phyloP scores from a whole-genome alignment of 1,140 invertebrate genomes.

The Drosophila yakuba region DNA sequence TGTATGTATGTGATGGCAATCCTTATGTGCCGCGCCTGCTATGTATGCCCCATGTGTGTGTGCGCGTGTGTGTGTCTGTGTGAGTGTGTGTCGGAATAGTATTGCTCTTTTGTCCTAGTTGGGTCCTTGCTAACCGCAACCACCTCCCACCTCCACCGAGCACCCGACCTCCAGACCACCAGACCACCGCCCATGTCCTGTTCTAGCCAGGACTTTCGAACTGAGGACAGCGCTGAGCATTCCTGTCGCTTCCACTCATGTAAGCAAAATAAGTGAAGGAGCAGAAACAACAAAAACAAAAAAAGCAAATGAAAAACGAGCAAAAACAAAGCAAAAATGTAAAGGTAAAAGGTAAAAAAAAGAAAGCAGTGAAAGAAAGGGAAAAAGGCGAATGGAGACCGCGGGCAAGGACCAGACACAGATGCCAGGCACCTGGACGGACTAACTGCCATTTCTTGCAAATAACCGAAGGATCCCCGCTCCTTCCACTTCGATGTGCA shows the following conservation, averaged over 20 bases:
- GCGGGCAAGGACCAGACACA: slow-evolving; percentile 41
- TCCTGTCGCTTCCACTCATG: slow-evolving; percentile 73
- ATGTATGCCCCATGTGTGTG: slow-evolving; percentile 20
- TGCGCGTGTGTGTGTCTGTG: slow-evolving; percentile 16
- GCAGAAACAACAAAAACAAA: slow-evolving; percentile 40
- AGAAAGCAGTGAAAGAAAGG: not conserved
- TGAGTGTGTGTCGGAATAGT: slow-evolving; percentile 59
- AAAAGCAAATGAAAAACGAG: not conserved
- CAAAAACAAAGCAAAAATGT: slow-evolving; percentile 11
- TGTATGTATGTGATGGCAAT: slow-evolving; percentile 38
- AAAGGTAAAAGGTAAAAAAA: not conserved
- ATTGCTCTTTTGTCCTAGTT: slow-evolving; percentile 81
- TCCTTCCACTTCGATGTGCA: not conserved
- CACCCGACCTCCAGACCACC: not conserved
- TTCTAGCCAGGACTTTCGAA: slow-evolving; percentile 20
- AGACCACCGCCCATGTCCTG: not conserved
- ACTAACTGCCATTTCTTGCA: slow-evolving; percentile 57
- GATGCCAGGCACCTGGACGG: slow-evolving; percentile 51
- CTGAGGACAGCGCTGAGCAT: slow-evolving; percentile 52
- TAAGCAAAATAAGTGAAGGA: slow-evolving; percentile 63
- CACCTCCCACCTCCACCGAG: slow-evolving; percentile 20
- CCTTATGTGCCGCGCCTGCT: slow-evolving; percentile 35
- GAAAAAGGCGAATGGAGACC: slow-evolving; percentile 22
- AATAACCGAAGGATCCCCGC: slow-evolving; percentile 36
- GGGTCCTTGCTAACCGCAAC: slow-evolving; percentile 72